Conservation (phyloP, 2,113 vertebrate species). For the Litocranius walleri region DNA sequence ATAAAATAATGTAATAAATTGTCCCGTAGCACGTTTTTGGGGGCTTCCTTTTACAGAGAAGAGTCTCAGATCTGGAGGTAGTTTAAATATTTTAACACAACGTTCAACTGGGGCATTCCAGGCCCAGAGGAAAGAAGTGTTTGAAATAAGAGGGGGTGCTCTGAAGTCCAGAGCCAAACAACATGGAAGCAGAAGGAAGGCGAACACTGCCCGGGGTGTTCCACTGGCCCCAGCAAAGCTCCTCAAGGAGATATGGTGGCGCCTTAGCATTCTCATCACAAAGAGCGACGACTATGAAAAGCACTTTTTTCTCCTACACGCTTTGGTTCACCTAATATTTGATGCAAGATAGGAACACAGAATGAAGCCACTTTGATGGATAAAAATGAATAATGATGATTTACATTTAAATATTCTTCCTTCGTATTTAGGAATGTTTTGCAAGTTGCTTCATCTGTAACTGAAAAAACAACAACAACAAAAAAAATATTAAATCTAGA, state of each 20-base stretch:
- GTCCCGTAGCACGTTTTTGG: slow-evolving; percentile 67
- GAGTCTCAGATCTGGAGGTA: slow-evolving; percentile 82
- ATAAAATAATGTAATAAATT: slow-evolving; percentile 90
- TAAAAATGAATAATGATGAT: neutral
- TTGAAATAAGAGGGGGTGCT: slow-evolving; percentile 78
- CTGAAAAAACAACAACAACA: neutral
- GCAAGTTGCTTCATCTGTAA: slow-evolving; percentile 35
- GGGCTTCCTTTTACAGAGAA: slow-evolving; percentile 84
- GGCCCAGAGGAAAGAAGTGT: slow-evolving; percentile 83
- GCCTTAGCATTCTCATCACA: slow-evolving; percentile 64
- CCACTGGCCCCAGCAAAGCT: neutral
- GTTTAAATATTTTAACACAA: slow-evolving; percentile 74
- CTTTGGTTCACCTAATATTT: neutral
- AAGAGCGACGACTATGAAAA: neutral
- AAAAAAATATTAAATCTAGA: neutral
- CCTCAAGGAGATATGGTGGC: neutral
- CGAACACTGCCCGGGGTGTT: slow-evolving; percentile 11
- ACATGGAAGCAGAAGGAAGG: slow-evolving; percentile 66
- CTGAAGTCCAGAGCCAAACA: slow-evolving; percentile 72
- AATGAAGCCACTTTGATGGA: neutral
- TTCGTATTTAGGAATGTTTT: slow-evolving; percentile 27
- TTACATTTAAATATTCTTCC: slow-evolving; percentile 22
- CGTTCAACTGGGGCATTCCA: slow-evolving; percentile 88
- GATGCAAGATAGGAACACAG: neutral
- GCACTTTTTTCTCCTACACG: neutral